Conservation (phyloP, 2,797 vertebrate species). For the Bradypodion ventrale region DNA sequence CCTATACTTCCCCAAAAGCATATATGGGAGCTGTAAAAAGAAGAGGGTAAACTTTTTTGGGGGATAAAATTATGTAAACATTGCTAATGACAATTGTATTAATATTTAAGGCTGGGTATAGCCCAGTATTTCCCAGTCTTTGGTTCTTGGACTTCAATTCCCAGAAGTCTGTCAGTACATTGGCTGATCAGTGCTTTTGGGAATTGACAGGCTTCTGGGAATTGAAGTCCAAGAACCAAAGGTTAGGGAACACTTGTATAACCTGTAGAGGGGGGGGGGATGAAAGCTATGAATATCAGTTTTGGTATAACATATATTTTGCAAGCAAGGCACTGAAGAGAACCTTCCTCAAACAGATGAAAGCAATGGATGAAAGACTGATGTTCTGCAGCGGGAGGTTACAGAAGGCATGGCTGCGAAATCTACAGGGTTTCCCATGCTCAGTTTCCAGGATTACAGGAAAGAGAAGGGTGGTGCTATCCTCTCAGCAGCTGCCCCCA, state of each 20-base stretch:
- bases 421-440: background rate
- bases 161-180: too few relatives aligned
- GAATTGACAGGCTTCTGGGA: too few relatives aligned
- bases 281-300: conserved; percentile 13
- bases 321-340: background rate
- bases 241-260: too few relatives aligned
- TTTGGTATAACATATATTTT: conserved; percentile 8
- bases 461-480: background rate
- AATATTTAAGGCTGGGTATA: background rate
- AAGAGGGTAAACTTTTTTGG: conserved; percentile 18
- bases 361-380: background rate
- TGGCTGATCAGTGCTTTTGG: too few relatives aligned
- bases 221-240: too few relatives aligned
- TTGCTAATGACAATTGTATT: conserved; percentile 7
- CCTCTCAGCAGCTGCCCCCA: background rate
- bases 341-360: background rate
- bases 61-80: conserved; percentile 26
- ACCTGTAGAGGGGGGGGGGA: too few relatives aligned
- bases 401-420: background rate
- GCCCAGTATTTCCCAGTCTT: too few relatives aligned
- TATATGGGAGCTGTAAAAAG: conserved; percentile 19
- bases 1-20: conserved; percentile 20
- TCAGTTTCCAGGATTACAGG: background rate
- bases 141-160: too few relatives aligned
- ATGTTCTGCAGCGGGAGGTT: background rate